Evolutionary conservation across 2,113 vertebrate species (phyloP), one percentile per base, ranked within the genome.

Genomic region (Bos javanicus): DNA sequence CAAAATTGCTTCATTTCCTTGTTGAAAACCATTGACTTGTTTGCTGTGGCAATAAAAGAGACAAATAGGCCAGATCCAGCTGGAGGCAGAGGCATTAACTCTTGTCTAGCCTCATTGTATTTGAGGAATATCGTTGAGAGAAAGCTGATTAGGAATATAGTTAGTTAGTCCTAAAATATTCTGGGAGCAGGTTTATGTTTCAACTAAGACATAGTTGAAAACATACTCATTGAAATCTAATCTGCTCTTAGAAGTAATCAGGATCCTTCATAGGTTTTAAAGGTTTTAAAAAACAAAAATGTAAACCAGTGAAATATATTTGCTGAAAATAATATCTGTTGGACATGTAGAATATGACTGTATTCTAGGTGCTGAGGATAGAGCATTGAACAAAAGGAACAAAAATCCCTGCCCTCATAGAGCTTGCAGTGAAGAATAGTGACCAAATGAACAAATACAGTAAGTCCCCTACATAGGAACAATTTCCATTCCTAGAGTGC

Each of bases 231-330:
- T 50, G 48, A 88, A 28, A 88, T 9, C 7, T 60, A 59, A 28
- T 59, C 36, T 78, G 36, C 78, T 93, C 80, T 64, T 59, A 56
- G 21, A 64, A 36, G 30, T 64, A 67, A 85, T 85, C 62, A 67
- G 56, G 12, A 85, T 39, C 4, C 62, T 85, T 96, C 52, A 57
- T 39, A 78, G 46, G 39, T 78, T 62, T 85, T 71, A 71, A 36
- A 71, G 21, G 2, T 56, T 92, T 95, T 82, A n/a, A 87, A 91
- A 87, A 91, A 81, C n/a, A 71, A 74, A 90, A 90, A 74, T 94
- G 28, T 2, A 84, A 78, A 50, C 8, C 82, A 91, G 46, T 94
- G 91, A 87, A 87, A 52, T 82, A 19, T 91, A 81, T 94, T 87
- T 90, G 28, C n/a, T 96, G 4, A 71, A 88, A 71, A 95, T 39